phyloP scores from a whole-genome alignment of 2,888 invertebrate species.

The Apomyelois bistriatella region DNA sequence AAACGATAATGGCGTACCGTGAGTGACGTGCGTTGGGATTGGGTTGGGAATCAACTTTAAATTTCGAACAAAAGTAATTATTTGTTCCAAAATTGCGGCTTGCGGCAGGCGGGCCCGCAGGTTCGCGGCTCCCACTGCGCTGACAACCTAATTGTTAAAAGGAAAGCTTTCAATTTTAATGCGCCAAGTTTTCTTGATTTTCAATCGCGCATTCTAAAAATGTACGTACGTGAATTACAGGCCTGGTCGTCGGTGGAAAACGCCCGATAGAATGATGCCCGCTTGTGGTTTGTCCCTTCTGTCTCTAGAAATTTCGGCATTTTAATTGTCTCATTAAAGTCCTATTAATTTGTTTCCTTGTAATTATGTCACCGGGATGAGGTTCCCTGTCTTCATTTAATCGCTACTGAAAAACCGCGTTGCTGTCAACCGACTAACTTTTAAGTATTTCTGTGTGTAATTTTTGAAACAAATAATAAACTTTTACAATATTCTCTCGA shows the following conservation, averaged over 20 bases:
- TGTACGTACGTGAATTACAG: constrained; percentile 38
- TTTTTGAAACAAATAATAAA: too few relatives aligned
- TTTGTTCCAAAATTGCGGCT: constrained; percentile 54
- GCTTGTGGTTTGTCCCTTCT: constrained; percentile 43
- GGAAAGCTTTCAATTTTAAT: constrained; percentile 56
- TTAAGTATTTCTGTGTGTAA: not conserved
- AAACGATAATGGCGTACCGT: constrained; percentile 26
- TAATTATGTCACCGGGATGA: constrained; percentile 28
- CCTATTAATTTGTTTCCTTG: constrained; percentile 40
- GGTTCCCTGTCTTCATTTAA: constrained; percentile 23
- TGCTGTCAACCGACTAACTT: not conserved
- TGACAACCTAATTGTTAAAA: too few relatives aligned
- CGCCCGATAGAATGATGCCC: constrained; percentile 37
- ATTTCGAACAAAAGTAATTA: constrained; percentile 55
- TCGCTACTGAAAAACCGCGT: too few relatives aligned
- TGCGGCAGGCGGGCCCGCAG: constrained; percentile 34
- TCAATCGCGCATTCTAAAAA: constrained; percentile 38
- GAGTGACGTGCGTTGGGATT: constrained; percentile 39
- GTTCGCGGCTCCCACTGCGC: constrained; percentile 31
- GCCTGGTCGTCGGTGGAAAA: constrained; percentile 32
- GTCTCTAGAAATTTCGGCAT: constrained; percentile 39
- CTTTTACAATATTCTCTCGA: too few relatives aligned
- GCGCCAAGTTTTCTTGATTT: constrained; percentile 34
- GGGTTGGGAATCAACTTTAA: constrained; percentile 37
- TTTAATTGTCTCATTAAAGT: constrained; percentile 54